Conservation (phyloP, 2,113 vertebrate species). For the Microcebus lehilahytsara region DNA sequence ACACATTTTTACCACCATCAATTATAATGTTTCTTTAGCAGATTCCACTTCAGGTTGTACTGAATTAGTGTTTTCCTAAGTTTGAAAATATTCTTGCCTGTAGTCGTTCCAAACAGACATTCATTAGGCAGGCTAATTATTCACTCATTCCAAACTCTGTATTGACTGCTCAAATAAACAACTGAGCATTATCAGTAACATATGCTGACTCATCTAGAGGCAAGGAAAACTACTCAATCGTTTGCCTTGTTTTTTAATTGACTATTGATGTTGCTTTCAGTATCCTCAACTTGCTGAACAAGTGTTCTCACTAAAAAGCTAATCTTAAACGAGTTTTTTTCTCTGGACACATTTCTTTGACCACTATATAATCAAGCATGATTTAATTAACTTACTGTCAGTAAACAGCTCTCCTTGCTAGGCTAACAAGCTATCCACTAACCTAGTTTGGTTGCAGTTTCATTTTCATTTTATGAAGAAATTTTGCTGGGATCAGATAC, state of each 20-base stretch:
- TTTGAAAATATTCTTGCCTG: slow-evolving; percentile 37
- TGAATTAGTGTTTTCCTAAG: slow-evolving; percentile 29
- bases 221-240: not conserved
- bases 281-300: not conserved
- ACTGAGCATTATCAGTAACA: not conserved
- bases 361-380: not conserved
- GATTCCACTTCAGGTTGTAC: slow-evolving; percentile 12
- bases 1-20: not conserved
- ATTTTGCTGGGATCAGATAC: not conserved
- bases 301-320: not conserved
- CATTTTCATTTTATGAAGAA: slow-evolving; percentile 22
- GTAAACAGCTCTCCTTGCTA: not conserved
- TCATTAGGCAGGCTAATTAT: slow-evolving; percentile 9
- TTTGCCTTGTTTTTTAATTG: not conserved
- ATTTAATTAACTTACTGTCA: not conserved
- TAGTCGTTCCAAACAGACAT: not conserved
- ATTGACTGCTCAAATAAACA: slow-evolving; percentile 33
- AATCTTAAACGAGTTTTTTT: slow-evolving; percentile 33
- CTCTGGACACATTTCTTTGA: slow-evolving; percentile 6
- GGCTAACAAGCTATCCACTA: not conserved
- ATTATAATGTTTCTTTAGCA: slow-evolving; percentile 25
- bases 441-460: not conserved
- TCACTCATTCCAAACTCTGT: not conserved
- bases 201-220: not conserved
- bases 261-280: not conserved